Evolutionary conservation across 2,888 invertebrate species (phyloP).

Genomic region (Steinernema scapterisci): DNA sequence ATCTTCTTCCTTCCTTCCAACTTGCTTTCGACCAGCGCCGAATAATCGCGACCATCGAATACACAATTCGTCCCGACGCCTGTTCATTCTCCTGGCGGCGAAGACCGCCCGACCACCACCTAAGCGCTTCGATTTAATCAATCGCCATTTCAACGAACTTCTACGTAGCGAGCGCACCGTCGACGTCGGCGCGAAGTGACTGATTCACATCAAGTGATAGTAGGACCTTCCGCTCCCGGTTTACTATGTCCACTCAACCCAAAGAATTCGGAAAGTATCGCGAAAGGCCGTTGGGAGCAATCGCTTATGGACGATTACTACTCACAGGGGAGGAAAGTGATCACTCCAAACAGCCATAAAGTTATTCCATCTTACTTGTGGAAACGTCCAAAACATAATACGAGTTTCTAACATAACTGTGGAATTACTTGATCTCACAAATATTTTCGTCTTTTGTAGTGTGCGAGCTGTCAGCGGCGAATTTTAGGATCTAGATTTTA

Average conservation of each 20-base stretch:
- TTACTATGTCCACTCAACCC: neutral
- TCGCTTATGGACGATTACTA: conserved; percentile 24
- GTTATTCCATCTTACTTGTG: neutral
- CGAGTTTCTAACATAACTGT: too few species aligned
- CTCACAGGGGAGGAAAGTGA: conserved; percentile 1
- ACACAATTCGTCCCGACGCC: conserved; percentile 4
- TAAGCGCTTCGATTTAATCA: conserved; percentile 25
- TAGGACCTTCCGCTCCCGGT: too few species aligned
- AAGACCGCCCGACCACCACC: conserved; percentile 2
- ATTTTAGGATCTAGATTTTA: too few species aligned
- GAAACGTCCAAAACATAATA: neutral
- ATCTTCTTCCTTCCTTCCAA: conserved; percentile 17
- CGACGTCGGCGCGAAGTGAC: neutral
- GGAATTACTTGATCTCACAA: too few species aligned
- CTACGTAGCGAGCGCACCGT: neutral
- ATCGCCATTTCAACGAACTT: neutral
- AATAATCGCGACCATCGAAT: neutral
- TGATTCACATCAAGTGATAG: too few species aligned
- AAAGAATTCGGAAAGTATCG: conserved; percentile 17
- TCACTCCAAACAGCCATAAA: conserved; percentile 22
- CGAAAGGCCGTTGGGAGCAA: conserved; percentile 21
- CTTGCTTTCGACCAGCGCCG: neutral
- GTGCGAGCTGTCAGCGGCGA: too few species aligned
- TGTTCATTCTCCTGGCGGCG: neutral
- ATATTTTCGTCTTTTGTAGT: too few species aligned